These are phyloP conservation scores for Amphibalanus amphitrite DNA, from an alignment of 1,140 invertebrate genomes.

Conservation along the genomic window DNA sequence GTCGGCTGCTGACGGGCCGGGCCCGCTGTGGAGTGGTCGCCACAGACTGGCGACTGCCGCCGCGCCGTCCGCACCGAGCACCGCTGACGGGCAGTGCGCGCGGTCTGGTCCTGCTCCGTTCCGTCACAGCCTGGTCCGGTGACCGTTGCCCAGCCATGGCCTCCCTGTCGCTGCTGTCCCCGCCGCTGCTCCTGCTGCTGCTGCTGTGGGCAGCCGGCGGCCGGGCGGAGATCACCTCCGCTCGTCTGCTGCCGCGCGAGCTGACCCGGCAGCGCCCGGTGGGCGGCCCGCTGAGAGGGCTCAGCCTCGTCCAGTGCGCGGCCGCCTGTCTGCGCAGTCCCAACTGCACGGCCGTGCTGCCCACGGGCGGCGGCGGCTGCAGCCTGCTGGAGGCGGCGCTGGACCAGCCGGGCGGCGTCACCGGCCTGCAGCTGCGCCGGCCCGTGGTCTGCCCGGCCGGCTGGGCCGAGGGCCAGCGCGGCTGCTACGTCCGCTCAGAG, in stretches of 20 bases:
- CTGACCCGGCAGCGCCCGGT: neutral
- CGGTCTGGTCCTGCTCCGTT: too few relatives aligned
- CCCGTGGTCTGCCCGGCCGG: neutral
- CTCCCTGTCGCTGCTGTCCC: too few relatives aligned
- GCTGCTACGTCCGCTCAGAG: neutral
- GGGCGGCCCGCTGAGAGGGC: too few relatives aligned
- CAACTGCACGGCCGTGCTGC: neutral
- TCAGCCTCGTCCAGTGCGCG: neutral
- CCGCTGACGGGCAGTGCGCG: too few relatives aligned
- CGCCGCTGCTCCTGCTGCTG: neutral
- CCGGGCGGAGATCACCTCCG: neutral
- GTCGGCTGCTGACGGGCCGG: too few relatives aligned
- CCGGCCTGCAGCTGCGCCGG: neutral
- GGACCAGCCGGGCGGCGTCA: too few relatives aligned
- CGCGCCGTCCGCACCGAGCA: too few relatives aligned
- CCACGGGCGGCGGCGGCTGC: neutral
- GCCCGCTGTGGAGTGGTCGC: too few relatives aligned
- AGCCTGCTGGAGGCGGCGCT: neutral
- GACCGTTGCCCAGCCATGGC: too few relatives aligned
- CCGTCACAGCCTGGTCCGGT: too few relatives aligned
- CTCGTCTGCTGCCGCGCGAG: neutral
- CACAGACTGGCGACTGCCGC: too few relatives aligned
- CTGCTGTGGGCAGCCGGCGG: neutral
- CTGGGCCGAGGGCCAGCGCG: neutral
- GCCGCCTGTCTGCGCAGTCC: neutral